A percentile compares a stretch with the other conserved stretches of the same genome.
Evolutionary conservation across 2,888 invertebrate species (phyloP).

Genomic region (Uloborus plumipes): DNA sequence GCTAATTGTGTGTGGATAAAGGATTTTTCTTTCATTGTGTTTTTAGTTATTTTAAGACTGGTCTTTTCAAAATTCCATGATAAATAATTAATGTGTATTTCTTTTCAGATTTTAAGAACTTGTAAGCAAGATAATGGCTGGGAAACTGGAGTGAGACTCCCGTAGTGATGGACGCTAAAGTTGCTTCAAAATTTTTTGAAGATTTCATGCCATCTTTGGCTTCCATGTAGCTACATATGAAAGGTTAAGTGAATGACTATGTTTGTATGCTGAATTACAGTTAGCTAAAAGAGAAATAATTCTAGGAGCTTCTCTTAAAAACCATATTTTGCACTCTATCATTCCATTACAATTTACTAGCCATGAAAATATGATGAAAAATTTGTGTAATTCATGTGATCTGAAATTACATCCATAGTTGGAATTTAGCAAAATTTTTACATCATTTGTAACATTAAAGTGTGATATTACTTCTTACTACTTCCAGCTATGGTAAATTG

Average conservation of each 20-base stretch:
- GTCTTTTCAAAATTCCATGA: neutral
- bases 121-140: neutral
- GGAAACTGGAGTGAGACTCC: neutral
- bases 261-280: slow-evolving; percentile 38
- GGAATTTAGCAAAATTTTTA: slow-evolving; percentile 46
- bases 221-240: slow-evolving; percentile 17
- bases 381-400: too few relatives aligned
- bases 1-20: neutral
- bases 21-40: neutral
- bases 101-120: slow-evolving; percentile 35
- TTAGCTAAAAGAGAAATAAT: slow-evolving; percentile 50
- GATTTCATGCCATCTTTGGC: slow-evolving; percentile 4
- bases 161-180: neutral
- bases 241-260: slow-evolving; percentile 12
- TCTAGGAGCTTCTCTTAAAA: slow-evolving; percentile 54
- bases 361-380: too few relatives aligned
- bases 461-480: slow-evolving; percentile 47
- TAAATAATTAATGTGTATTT: neutral
- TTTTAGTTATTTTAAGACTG: neutral
- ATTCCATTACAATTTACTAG: slow-evolving; percentile 48
- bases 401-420: slow-evolving; percentile 36
- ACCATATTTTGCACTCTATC: slow-evolving; percentile 54
- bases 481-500: slow-evolving; percentile 35
- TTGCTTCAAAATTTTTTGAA: slow-evolving; percentile 7
- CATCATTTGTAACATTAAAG: slow-evolving; percentile 40